Evolutionary conservation across 2,113 vertebrate genomes (phyloP).

Genomic region (Lophochroa leadbeateri): DNA sequence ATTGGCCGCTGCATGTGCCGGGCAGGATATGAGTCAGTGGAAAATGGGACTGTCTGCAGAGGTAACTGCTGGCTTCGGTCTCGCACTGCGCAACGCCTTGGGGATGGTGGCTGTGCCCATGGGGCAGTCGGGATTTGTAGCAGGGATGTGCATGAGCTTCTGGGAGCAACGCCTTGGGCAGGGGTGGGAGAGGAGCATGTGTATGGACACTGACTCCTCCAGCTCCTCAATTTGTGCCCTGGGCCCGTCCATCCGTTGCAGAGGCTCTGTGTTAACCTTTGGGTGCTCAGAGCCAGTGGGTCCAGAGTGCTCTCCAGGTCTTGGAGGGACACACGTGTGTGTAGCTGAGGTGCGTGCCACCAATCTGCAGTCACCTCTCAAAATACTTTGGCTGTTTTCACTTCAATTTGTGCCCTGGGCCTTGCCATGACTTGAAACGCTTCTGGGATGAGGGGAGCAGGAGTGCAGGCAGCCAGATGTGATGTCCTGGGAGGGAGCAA

Average conservation of each 20-base stretch:
- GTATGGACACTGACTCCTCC: not conserved
- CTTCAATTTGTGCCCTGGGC: not conserved
- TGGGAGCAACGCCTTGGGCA: not conserved
- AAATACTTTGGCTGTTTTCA: not conserved
- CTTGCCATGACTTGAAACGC: not conserved
- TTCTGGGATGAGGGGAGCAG: not conserved
- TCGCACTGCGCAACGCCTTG: accelerated
- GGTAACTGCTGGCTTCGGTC: slow-evolving; percentile 71
- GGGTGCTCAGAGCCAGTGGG: not conserved
- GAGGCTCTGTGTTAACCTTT: accelerated
- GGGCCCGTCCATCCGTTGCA: accelerated
- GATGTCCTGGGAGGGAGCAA: not conserved
- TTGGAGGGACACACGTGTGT: accelerated
- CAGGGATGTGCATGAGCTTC: accelerated
- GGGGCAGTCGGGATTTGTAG: not conserved
- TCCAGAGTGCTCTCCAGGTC: not conserved
- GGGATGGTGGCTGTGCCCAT: not conserved
- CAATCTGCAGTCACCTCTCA: not conserved
- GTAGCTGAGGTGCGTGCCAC: accelerated
- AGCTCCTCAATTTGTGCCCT: not conserved
- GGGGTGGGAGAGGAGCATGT: not conserved
- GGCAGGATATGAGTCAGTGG: slow-evolving; percentile 85
- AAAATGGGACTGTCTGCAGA: slow-evolving; percentile 89
- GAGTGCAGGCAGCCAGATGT: not conserved
- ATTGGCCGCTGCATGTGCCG: slow-evolving; percentile 95